Percentiles rank a stretch among this genome's conserved stretches.
phyloP scores from a whole-genome alignment of 2,797 vertebrate species.

The Helarctos malayanus region DNA sequence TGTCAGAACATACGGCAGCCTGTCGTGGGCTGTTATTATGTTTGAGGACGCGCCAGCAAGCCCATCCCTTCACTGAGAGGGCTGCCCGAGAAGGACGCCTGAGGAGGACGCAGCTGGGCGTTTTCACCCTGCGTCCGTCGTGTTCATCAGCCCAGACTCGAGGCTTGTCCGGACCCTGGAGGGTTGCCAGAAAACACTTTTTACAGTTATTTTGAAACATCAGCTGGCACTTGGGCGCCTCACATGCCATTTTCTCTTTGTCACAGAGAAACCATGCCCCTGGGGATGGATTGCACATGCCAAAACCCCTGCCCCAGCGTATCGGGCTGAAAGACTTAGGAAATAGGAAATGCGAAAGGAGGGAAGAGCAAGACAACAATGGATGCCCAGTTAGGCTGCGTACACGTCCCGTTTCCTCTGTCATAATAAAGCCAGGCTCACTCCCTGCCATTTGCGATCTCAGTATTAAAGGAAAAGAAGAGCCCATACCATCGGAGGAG shows the following conservation, averaged over 20 bases:
- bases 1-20: background rate
- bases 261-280: constrained; percentile 46
- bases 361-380: background rate
- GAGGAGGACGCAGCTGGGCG: constrained; percentile 53
- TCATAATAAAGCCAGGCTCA: background rate
- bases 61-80: background rate
- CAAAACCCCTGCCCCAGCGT: background rate
- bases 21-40: constrained; percentile 63
- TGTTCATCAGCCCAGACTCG: background rate
- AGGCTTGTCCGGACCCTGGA: background rate
- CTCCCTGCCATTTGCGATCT: background rate
- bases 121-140: constrained; percentile 60
- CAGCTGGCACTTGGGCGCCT: background rate
- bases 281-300: background rate
- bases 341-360: background rate
- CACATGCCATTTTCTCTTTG: constrained; percentile 68
- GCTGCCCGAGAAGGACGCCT: constrained; percentile 42
- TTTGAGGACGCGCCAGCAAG: constrained; percentile 64
- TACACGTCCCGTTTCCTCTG: background rate
- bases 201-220: constrained; percentile 66
- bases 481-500: background rate
- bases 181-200: background rate
- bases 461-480: background rate
- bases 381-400: background rate
- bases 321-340: background rate